These are phyloP conservation scores for Dermochelys coriacea DNA, from an alignment of 2,797 vertebrate species.

Conservation along the genomic window DNA sequence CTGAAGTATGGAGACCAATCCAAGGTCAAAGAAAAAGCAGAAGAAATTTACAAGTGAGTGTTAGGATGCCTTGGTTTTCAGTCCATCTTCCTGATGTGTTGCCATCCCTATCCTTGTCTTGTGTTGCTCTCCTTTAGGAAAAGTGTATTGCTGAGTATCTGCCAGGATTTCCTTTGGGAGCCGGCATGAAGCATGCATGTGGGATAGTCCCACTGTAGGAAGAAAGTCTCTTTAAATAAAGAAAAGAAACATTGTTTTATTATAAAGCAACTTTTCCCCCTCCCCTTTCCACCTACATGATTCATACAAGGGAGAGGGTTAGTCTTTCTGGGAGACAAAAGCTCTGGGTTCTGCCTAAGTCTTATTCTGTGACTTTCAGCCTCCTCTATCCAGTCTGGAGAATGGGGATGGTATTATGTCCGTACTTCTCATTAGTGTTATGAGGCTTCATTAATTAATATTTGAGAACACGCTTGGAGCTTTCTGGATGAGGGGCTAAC, in stretches of 20 bases:
- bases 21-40: constrained; percentile 96
- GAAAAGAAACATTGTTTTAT: background rate
- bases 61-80: background rate
- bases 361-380: background rate
- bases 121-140: background rate
- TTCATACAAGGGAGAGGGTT: background rate
- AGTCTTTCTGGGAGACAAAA: background rate
- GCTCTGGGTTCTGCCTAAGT: background rate
- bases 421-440: background rate
- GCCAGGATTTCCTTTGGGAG: background rate
- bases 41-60: constrained; percentile 96
- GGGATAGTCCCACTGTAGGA: background rate
- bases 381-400: background rate
- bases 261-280: background rate
- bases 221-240: background rate
- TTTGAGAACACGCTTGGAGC: background rate
- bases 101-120: too few species aligned
- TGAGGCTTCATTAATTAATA: background rate
- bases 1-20: constrained; percentile 95
- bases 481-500: background rate
- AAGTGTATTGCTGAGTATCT: background rate
- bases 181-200: background rate
- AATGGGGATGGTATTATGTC: background rate
- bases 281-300: background rate
- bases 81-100: fast-evolving